phyloP scores from a whole-genome alignment of 2,797 vertebrate genomes.

The Pagetopsis macropterus region DNA sequence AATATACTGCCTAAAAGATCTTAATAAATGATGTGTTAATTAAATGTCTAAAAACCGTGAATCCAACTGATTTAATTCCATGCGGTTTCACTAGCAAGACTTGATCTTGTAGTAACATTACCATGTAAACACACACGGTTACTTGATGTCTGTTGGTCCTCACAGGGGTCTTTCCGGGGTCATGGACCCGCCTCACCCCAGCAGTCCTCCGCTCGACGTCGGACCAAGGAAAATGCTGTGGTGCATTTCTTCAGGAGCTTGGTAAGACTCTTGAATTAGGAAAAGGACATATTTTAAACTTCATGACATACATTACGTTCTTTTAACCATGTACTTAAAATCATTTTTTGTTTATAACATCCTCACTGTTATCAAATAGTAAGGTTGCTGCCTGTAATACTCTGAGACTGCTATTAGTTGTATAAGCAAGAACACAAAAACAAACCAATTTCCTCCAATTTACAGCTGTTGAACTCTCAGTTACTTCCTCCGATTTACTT shows the following conservation, averaged over 20 bases:
- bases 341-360: constrained; percentile 8
- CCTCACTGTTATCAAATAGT: background rate
- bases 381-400: background rate
- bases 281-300: background rate
- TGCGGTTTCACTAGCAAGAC: background rate
- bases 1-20: background rate
- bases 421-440: background rate
- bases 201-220: constrained; percentile 79
- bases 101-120: background rate
- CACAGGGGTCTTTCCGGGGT: constrained; percentile 85
- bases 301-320: background rate
- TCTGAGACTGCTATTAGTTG: background rate
- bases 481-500: constrained; percentile 12
- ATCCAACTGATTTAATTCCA: background rate
- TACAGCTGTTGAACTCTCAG: background rate
- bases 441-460: constrained; percentile 14
- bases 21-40: background rate
- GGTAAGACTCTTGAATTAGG: constrained; percentile 67
- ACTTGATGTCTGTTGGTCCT: background rate
- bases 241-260: constrained; percentile 87
- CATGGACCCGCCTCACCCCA: constrained; percentile 82
- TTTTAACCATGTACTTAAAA: background rate
- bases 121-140: background rate
- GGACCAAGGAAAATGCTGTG: constrained; percentile 83
- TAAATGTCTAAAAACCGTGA: background rate